These are phyloP conservation scores for Drosophila nannoptera DNA, from an alignment of 1,140 invertebrate species.

Conservation along the genomic window DNA sequence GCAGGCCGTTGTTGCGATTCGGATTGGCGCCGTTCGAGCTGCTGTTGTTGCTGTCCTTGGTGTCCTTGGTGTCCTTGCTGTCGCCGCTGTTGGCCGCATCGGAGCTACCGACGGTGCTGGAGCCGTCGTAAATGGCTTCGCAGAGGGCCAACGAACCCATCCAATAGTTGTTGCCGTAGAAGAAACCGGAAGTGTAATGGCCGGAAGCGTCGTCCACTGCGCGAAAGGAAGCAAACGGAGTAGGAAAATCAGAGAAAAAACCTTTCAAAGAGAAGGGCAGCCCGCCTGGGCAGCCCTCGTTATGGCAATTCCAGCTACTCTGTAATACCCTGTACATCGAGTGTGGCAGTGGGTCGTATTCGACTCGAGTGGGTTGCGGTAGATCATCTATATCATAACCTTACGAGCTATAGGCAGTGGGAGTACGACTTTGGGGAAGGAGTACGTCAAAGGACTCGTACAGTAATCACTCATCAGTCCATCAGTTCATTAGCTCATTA, in stretches of 20 bases:
- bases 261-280: constrained; percentile 52
- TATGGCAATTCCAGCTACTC: constrained; percentile 5
- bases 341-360: too few species aligned
- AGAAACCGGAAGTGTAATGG: constrained; percentile 87
- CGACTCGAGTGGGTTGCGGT: too few species aligned
- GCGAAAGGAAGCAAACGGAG: constrained; percentile 52
- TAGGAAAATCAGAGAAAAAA: neutral
- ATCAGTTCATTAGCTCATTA: too few species aligned
- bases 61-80: constrained; percentile 31
- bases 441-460: too few species aligned
- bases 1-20: constrained; percentile 51
- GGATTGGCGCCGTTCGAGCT: neutral
- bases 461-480: too few species aligned
- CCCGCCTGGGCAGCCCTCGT: neutral
- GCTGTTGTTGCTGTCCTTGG: constrained; percentile 50
- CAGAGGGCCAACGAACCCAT: constrained; percentile 88
- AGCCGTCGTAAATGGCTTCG: constrained; percentile 82
- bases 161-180: constrained; percentile 92
- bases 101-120: constrained; percentile 14
- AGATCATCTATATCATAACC: too few species aligned
- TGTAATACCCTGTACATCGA: neutral
- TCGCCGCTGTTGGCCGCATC: constrained; percentile 55
- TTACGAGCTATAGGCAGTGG: too few species aligned
- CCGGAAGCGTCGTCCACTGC: constrained; percentile 90
- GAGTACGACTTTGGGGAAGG: too few species aligned